Conservation (phyloP, 2,797 vertebrate genomes). For the Forpus xanthops region DNA sequence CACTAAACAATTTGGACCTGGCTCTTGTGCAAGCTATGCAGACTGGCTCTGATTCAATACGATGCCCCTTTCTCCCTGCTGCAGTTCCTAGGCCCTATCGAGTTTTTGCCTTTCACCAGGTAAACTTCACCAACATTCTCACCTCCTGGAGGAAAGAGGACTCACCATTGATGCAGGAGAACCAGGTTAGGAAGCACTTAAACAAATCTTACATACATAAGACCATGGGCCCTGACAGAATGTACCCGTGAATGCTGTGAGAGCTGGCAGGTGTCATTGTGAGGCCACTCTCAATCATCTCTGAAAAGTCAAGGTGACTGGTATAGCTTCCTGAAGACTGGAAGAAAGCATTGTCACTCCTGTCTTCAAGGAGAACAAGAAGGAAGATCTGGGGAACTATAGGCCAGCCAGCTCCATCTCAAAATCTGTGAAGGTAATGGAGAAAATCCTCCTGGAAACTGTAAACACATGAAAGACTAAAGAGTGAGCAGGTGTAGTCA, state of each 20-base stretch:
- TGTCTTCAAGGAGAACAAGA: neutral
- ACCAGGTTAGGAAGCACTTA: neutral
- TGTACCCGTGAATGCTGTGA: neutral
- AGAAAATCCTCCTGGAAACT: neutral
- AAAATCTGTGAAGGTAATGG: neutral
- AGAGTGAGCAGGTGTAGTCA: neutral
- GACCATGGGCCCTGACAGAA: neutral
- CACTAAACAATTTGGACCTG: neutral
- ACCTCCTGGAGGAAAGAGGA: neutral
- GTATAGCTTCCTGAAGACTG: neutral
- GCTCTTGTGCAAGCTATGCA: neutral
- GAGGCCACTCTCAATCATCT: neutral
- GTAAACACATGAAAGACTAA: neutral
- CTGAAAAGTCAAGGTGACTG: neutral
- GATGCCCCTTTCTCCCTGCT: neutral
- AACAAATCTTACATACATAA: accelerated
- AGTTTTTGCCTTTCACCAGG: neutral
- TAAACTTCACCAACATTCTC: neutral
- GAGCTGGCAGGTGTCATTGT: neutral
- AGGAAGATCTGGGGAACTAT: neutral
- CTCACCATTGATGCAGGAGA: neutral
- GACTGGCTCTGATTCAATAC: neutral
- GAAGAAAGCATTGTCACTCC: neutral
- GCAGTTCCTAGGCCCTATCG: neutral
- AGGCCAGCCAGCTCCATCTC: neutral